Percentiles rank a stretch among this genome's conserved stretches.
Conservation (phyloP, 2,797 vertebrate genomes). For the Myripristis murdjan region DNA sequence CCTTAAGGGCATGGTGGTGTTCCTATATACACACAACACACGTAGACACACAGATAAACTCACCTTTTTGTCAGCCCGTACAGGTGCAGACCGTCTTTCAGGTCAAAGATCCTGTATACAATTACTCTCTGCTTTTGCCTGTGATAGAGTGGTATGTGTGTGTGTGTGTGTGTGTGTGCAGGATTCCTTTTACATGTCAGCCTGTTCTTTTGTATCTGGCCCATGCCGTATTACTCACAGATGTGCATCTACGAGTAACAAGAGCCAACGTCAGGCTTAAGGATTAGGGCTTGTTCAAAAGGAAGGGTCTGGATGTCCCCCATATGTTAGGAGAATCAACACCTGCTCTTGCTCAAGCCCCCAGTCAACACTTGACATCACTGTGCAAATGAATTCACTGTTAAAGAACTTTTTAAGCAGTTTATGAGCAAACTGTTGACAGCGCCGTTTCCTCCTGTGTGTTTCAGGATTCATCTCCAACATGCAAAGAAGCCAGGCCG, state of each 20-base stretch:
- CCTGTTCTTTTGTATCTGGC: constrained; percentile 25
- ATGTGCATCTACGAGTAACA: constrained; percentile 55
- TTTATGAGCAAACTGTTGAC: constrained; percentile 22
- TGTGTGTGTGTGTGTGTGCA: constrained; percentile 30
- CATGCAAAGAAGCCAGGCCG: constrained; percentile 92
- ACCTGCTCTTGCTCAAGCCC: not conserved
- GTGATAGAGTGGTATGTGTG: constrained; percentile 11
- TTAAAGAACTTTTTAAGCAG: not conserved
- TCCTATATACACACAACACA: constrained; percentile 15
- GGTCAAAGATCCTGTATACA: not conserved
- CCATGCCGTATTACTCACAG: constrained; percentile 13
- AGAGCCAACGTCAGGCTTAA: constrained; percentile 25
- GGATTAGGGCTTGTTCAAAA: constrained; percentile 50
- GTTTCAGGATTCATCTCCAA: constrained; percentile 90
- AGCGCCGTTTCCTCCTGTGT: constrained; percentile 18
- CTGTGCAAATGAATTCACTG: constrained; percentile 6
- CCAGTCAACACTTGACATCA: constrained; percentile 28
- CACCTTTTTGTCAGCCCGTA: constrained; percentile 11
- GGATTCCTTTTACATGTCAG: constrained; percentile 43
- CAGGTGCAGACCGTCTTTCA: constrained; percentile 37
- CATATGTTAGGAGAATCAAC: constrained; percentile 21
- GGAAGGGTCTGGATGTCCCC: constrained; percentile 28
- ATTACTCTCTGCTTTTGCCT: constrained; percentile 22
- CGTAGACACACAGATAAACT: constrained; percentile 18
- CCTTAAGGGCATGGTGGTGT: not conserved